phyloP scores from a whole-genome alignment of 30 jellyfish, hydroid and myxozoan species.

The Aurelia aurita complex sp. Pacific region DNA sequence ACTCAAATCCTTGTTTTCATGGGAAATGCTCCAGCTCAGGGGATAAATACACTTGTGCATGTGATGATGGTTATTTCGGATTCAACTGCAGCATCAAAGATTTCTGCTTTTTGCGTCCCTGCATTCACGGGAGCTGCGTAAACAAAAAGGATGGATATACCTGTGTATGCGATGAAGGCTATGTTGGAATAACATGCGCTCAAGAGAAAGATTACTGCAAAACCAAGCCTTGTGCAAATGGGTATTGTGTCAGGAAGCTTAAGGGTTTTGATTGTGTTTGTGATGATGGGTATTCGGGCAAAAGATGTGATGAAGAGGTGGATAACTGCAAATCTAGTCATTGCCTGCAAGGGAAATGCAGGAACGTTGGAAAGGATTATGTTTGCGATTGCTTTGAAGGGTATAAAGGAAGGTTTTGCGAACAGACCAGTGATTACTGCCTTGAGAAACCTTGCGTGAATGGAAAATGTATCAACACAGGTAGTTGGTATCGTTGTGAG shows the following conservation, averaged over 20 bases:
- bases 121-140: constrained; percentile 43
- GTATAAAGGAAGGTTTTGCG: constrained; percentile 57
- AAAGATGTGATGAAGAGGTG: constrained; percentile 23
- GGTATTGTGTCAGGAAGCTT: constrained; percentile 24
- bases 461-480: constrained; percentile 42
- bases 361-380: constrained; percentile 3
- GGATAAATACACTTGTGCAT: constrained; percentile 13
- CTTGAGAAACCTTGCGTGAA: constrained; percentile 46
- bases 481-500: constrained; percentile 50
- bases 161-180: constrained; percentile 50
- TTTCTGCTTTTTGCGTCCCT: constrained; percentile 33
- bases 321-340: constrained; percentile 47
- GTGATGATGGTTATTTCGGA: constrained; percentile 60
- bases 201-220: constrained; percentile 30
- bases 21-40: constrained; percentile 30
- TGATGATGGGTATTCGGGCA: constrained; percentile 38
- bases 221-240: constrained; percentile 37
- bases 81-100: constrained; percentile 26
- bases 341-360: constrained; percentile 60
- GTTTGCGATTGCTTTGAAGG: constrained; percentile 56
- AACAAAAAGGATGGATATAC: constrained; percentile 35
- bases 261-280: constrained; percentile 50
- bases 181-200: constrained; percentile 34
- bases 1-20: constrained; percentile 26
- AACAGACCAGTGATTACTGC: constrained; percentile 37